Base-by-base conservation (phyloP, 2,888 invertebrate species). In the Rutpela maculata region DNA sequence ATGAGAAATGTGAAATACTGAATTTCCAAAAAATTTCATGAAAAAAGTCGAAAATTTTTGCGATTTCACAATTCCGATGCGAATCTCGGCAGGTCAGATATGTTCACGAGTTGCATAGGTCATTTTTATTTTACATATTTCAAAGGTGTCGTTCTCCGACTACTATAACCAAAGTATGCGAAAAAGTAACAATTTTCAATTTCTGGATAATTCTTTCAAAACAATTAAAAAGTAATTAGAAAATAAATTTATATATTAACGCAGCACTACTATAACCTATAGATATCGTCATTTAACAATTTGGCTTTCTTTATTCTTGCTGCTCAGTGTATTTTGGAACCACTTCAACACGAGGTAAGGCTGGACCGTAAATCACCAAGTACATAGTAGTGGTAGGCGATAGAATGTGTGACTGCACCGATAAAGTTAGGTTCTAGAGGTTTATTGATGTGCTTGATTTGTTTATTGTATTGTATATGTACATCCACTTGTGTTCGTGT, bases 271-370 rank as follows among this genome's bases (percentile, higher is more conserved):
- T 15, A 35, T 38, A 59, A 31, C 7, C 19, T 11, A 43, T 59
- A 71, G 50, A 71, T 50, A 62, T 71, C 60, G 10, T 57, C 60
- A 80, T 83, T 82, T 84, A 85, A 83, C 84, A 77, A 82, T 84
- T 84, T 82, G 83, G 82, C 81, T 84, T 88, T 87, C 86, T 86
- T 88, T 86, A 86, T 89, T 89, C 93, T 92, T 94, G 95, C 95
- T 95, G 95, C 95, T 93, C 96, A 98, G 97, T 96, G 95, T 97
- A 93, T 97, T 97, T 95, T 97, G 97, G 98, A 97, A 97, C 94
- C 96, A 97, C 96, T 97, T 98, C 96, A 97, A 97, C 92, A 95
- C 97, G 94, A 97, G 98, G 98, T 98, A 97, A 97, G 97, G 93
- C 90, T 88, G 77, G 76, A 76, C 50, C 75, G 9, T 57, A 72